Conservation (phyloP, 2,113 vertebrate genomes). For the Hemiscyllium ocellatum region DNA sequence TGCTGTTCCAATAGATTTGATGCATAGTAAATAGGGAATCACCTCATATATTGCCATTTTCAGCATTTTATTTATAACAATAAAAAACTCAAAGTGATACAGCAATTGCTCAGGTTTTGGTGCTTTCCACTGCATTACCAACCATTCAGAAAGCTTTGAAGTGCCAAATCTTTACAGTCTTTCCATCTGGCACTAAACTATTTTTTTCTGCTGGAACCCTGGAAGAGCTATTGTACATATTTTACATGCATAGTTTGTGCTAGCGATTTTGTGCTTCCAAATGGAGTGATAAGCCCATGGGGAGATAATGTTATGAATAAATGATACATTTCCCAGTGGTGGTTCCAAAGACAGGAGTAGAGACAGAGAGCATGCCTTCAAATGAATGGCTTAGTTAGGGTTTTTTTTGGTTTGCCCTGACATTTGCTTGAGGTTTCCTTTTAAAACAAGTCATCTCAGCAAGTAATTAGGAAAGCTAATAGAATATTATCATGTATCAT, state of each 20-base stretch:
- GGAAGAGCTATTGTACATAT: constrained; percentile 1
- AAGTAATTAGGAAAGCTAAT: too few species aligned
- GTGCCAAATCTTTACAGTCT: background rate
- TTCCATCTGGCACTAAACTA: background rate
- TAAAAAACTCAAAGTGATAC: background rate
- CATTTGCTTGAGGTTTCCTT: background rate
- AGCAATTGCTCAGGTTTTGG: constrained; percentile 32
- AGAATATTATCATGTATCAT: too few species aligned
- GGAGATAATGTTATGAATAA: background rate
- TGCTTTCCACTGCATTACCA: background rate
- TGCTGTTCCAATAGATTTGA: background rate
- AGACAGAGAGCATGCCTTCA: background rate
- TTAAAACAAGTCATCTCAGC: background rate
- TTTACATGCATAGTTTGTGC: constrained; percentile 34
- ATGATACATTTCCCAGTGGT: background rate
- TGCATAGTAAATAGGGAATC: background rate
- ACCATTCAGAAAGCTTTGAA: background rate
- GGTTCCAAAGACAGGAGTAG: background rate
- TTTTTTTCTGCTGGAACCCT: too few species aligned
- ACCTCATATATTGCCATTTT: background rate
- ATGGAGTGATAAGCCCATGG: background rate
- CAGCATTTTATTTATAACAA: background rate
- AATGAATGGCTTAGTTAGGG: background rate
- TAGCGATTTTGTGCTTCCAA: constrained; percentile 22
- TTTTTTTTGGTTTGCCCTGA: background rate